Percentiles rank a stretch among this genome's conserved stretches.
Conservation (phyloP, 2,797 vertebrate genomes). For the Echiichthys vipera region DNA sequence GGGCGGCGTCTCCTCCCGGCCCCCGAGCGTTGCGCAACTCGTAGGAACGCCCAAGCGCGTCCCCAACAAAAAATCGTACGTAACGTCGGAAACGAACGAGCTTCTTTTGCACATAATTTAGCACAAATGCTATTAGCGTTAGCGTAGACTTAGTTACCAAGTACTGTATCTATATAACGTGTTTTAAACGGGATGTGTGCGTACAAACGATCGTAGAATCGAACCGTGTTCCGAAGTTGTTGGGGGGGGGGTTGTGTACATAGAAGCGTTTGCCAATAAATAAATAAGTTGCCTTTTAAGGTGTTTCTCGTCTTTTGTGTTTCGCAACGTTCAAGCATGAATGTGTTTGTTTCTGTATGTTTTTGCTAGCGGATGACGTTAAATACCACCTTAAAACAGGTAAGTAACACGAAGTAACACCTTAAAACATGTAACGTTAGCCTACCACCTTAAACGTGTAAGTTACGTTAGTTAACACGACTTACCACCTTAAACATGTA, state of each 20-base stretch:
- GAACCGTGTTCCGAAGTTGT: slow-evolving; percentile 47
- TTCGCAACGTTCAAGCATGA: too few species aligned
- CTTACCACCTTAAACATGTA: too few species aligned
- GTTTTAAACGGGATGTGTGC: slow-evolving; percentile 69
- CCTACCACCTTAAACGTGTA: too few species aligned
- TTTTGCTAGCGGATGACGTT: too few species aligned
- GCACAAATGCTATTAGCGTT: slow-evolving; percentile 55
- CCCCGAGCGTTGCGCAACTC: slow-evolving; percentile 27
- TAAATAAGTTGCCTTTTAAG: slow-evolving; percentile 69
- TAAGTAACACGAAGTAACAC: too few species aligned
- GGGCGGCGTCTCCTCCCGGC: slow-evolving; percentile 10
- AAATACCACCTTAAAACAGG: too few species aligned
- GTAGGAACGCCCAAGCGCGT: slow-evolving; percentile 45
- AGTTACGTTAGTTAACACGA: too few species aligned
- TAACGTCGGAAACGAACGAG: slow-evolving; percentile 69
- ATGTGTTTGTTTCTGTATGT: too few species aligned
- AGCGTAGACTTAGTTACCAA: slow-evolving; percentile 49
- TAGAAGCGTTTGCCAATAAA: slow-evolving; percentile 79
- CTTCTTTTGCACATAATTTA: slow-evolving; percentile 82
- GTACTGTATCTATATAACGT: slow-evolving; percentile 49
- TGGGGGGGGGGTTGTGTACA: slow-evolving; percentile 55
- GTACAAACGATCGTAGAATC: slow-evolving; percentile 78
- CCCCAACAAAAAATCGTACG: slow-evolving; percentile 51
- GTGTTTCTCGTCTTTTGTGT: background rate
- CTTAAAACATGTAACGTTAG: too few species aligned